Evolutionary conservation across 2,797 vertebrate genomes (phyloP).

Genomic region (Oreortyx pictus): DNA sequence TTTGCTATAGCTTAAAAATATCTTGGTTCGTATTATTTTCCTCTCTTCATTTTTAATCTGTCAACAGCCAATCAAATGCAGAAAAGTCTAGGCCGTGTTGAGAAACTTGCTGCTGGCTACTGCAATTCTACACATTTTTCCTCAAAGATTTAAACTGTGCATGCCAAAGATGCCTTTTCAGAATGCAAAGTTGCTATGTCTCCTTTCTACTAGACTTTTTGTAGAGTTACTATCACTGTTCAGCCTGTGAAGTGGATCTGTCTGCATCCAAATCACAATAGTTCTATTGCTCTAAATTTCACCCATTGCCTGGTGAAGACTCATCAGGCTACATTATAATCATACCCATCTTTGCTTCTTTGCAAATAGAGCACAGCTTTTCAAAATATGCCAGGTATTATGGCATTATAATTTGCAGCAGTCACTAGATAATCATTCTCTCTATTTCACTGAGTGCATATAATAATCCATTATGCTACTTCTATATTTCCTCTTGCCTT

Average conservation of each 20-base stretch:
- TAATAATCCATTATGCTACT: not conserved
- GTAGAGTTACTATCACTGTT: not conserved
- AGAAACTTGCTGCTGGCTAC: not conserved
- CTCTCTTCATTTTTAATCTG: not conserved
- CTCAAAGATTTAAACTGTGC: not conserved
- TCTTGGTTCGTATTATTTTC: not conserved
- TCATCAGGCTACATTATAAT: not conserved
- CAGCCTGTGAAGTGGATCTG: not conserved
- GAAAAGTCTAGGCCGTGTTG: not conserved
- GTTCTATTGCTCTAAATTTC: not conserved
- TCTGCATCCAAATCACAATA: not conserved
- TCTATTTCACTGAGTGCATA: not conserved
- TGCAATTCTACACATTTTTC: not conserved
- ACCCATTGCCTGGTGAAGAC: not conserved
- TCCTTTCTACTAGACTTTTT: not conserved
- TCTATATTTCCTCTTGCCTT: not conserved
- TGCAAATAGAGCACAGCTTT: not conserved
- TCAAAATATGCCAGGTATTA: not conserved
- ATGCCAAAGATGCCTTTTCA: not conserved
- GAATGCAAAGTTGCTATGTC: not conserved
- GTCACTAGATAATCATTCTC: not conserved
- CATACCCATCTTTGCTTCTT: not conserved
- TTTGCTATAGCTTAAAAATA: not conserved
- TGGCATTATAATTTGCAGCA: not conserved
- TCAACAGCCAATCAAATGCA: not conserved